A percentile compares a stretch with the other conserved stretches of the same genome.
Conservation (phyloP, 2,888 invertebrate species). For the Amphipyra tragopoginis region DNA sequence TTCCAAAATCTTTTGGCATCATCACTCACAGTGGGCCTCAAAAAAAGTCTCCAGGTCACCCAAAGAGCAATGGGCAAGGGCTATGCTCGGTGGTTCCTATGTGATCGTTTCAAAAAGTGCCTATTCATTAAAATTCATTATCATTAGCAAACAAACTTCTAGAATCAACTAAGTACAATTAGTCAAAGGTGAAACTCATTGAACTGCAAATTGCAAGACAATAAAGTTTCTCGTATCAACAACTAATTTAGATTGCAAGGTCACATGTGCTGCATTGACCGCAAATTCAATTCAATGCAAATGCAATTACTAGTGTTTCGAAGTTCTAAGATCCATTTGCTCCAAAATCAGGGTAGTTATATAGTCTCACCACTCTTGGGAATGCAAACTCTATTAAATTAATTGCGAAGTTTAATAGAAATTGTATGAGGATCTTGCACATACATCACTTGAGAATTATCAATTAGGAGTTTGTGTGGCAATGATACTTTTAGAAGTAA, state of each 20-base stretch:
- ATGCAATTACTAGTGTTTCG: slow-evolving; percentile 39
- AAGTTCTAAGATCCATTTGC: slow-evolving; percentile 44
- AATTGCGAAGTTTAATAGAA: slow-evolving; percentile 19
- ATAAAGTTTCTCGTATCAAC: slow-evolving; percentile 4
- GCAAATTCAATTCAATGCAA: slow-evolving; percentile 39
- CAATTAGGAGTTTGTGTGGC: slow-evolving; percentile 4
- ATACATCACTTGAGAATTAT: slow-evolving; percentile 4
- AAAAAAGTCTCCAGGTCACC: no score
- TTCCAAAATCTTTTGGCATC: no score
- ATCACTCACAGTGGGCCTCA: no score
- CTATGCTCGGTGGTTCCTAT: no score
- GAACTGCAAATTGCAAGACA: not conserved
- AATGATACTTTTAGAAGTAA: not conserved
- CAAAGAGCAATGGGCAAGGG: no score
- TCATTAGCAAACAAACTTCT: no score
- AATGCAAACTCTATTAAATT: slow-evolving; percentile 21
- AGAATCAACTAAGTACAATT: not conserved
- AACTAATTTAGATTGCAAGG: slow-evolving; percentile 7
- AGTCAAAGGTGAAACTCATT: not conserved
- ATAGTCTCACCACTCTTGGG: slow-evolving; percentile 9
- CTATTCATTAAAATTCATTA: no score
- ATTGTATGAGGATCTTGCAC: slow-evolving; percentile 10
- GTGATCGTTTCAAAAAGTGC: no score
- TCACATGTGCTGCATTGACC: slow-evolving; percentile 17
- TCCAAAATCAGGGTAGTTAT: slow-evolving; percentile 15